phyloP scores from a whole-genome alignment of 2,888 invertebrate species.

The Agrenia bidenticulata region DNA sequence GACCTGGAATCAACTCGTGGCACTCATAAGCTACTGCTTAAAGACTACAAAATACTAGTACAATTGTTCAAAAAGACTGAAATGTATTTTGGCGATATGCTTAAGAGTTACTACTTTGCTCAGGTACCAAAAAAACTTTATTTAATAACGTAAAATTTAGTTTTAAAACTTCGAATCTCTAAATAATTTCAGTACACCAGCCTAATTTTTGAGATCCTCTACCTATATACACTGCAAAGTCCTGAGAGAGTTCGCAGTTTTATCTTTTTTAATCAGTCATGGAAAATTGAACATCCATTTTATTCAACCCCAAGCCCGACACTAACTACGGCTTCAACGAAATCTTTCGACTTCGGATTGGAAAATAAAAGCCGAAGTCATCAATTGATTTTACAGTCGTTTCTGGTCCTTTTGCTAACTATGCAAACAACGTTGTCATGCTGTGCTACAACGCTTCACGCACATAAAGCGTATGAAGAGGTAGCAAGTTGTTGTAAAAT shows the following conservation, averaged over 20 bases:
- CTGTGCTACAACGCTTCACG: no score
- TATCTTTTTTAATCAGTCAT: no score
- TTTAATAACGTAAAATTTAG: background rate
- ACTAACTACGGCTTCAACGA: no score
- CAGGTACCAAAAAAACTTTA: conserved; percentile 14
- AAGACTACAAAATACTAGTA: conserved; percentile 31
- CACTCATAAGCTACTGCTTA: conserved; percentile 13
- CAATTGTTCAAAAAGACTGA: conserved; percentile 38
- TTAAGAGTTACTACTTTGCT: conserved; percentile 24
- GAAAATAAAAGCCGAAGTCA: no score
- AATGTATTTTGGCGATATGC: conserved; percentile 17
- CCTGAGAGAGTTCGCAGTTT: background rate
- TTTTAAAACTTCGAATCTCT: background rate
- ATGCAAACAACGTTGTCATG: no score
- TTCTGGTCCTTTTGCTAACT: no score
- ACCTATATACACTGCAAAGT: background rate
- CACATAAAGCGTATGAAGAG: no score
- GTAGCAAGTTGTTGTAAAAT: no score
- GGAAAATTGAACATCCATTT: no score
- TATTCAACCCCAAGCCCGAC: no score
- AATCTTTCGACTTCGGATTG: no score
- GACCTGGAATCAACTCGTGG: background rate
- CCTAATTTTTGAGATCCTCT: background rate
- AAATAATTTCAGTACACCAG: background rate
- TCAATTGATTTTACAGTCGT: no score